Evolutionary conservation across 2,113 vertebrate species (phyloP).

Genomic region (Serilophus lunatus): DNA sequence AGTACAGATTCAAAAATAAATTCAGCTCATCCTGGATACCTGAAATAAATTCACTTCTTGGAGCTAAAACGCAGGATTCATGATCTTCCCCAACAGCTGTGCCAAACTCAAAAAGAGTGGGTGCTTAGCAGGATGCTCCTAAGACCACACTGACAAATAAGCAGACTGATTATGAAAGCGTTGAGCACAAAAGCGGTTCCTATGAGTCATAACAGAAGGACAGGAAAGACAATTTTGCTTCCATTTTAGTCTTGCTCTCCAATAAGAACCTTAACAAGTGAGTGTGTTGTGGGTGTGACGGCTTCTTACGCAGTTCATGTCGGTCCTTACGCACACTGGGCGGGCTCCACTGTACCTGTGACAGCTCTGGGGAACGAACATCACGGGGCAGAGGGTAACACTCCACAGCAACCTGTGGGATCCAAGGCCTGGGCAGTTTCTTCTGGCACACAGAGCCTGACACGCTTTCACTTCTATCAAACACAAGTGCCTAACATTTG

Average conservation of each 20-base stretch:
- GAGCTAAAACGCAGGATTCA: background rate
- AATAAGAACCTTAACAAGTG: background rate
- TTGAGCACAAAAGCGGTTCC: constrained; percentile 30
- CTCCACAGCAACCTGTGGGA: background rate
- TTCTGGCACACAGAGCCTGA: background rate
- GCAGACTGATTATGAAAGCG: background rate
- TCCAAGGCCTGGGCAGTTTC: background rate
- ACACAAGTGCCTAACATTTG: background rate
- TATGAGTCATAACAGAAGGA: constrained; percentile 42
- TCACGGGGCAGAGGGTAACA: background rate
- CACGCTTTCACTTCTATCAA: background rate
- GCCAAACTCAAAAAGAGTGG: constrained; percentile 25
- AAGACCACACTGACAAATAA: constrained; percentile 30
- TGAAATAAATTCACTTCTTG: background rate
- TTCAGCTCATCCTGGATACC: background rate
- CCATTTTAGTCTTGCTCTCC: constrained; percentile 20
- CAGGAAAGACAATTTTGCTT: constrained; percentile 48
- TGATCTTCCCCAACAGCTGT: background rate
- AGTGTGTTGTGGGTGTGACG: background rate
- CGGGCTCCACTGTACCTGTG: background rate
- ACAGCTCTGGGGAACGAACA: background rate
- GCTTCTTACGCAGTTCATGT: background rate
- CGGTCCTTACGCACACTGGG: background rate
- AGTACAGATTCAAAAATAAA: background rate
- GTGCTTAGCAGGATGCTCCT: constrained; percentile 14